phyloP scores from a whole-genome alignment of 2,113 vertebrate genomes.

The Pseudorasbora parva region DNA sequence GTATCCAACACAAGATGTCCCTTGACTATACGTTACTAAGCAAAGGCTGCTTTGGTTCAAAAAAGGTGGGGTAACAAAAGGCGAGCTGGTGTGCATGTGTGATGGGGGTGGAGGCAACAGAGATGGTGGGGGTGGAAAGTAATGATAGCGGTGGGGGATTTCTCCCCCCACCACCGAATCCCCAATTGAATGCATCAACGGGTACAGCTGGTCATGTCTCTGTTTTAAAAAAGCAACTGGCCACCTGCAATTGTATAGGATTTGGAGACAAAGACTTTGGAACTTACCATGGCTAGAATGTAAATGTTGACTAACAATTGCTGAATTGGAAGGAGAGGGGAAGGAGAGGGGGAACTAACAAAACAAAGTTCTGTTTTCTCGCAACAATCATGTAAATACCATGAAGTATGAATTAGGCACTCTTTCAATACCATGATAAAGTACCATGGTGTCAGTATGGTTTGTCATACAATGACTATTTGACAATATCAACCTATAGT shows the following conservation, averaged over 20 bases:
- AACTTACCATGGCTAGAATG: constrained; percentile 38
- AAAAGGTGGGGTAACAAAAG: constrained; percentile 48
- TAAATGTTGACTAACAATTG: constrained; percentile 41
- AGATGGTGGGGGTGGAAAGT: constrained; percentile 37
- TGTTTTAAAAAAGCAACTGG: constrained; percentile 37
- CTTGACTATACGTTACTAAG: constrained; percentile 48
- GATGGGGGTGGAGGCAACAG: constrained; percentile 30
- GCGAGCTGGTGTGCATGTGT: constrained; percentile 24
- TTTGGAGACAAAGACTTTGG: constrained; percentile 32
- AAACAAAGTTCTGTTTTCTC: not conserved
- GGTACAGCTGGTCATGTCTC: constrained; percentile 50
- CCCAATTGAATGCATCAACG: constrained; percentile 28
- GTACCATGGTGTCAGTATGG: not conserved
- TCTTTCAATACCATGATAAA: too few relatives aligned
- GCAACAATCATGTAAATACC: not conserved
- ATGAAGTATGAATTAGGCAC: not conserved
- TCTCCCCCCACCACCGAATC: not conserved
- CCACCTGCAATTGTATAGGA: constrained; percentile 50
- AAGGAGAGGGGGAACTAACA: constrained; percentile 1
- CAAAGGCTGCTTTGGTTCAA: constrained; percentile 30
- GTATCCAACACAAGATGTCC: constrained; percentile 51
- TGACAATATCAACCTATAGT: too few relatives aligned
- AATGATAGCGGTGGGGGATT: constrained; percentile 7
- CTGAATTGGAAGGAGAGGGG: not conserved
- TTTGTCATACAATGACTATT: too few relatives aligned